phyloP scores from a whole-genome alignment of 2,888 invertebrate species.

The Drosophila silvestris region DNA sequence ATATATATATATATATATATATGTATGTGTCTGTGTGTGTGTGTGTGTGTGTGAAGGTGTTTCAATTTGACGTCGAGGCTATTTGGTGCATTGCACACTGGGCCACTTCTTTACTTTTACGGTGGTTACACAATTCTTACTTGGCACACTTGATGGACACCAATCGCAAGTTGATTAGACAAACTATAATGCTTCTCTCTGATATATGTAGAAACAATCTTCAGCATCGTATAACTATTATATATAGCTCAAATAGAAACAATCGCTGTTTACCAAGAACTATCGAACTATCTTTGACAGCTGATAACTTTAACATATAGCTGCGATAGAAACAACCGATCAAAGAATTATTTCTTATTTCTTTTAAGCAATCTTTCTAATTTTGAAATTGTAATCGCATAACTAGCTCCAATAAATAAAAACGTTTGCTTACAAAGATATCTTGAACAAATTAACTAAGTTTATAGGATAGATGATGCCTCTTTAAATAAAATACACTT shows the following conservation, averaged over 20 bases:
- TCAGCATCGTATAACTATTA: too few species aligned
- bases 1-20: background rate
- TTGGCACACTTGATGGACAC: background rate
- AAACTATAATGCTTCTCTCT: background rate
- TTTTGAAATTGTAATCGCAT: background rate
- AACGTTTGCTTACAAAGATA: background rate
- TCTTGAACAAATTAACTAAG: background rate
- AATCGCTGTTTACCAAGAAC: background rate
- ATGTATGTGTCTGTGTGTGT: background rate
- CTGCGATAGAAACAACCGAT: background rate
- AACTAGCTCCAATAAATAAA: background rate
- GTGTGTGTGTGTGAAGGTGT: conserved; percentile 16
- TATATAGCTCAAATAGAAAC: too few species aligned
- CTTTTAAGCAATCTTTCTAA: background rate
- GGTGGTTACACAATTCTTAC: background rate
- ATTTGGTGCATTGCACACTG: conserved; percentile 4
- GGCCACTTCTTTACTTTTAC: background rate
- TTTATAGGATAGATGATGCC: rapidly evolving
- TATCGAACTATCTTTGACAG: background rate
- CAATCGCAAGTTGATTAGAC: background rate
- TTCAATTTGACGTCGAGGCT: conserved; percentile 43
- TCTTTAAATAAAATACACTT: background rate
- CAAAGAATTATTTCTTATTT: background rate
- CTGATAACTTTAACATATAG: background rate
- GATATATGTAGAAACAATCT: too few species aligned